Percentiles rank a stretch among this genome's conserved stretches.
Conservation (phyloP, 2,888 invertebrate species). For the Orthonychiurus folsomi region DNA sequence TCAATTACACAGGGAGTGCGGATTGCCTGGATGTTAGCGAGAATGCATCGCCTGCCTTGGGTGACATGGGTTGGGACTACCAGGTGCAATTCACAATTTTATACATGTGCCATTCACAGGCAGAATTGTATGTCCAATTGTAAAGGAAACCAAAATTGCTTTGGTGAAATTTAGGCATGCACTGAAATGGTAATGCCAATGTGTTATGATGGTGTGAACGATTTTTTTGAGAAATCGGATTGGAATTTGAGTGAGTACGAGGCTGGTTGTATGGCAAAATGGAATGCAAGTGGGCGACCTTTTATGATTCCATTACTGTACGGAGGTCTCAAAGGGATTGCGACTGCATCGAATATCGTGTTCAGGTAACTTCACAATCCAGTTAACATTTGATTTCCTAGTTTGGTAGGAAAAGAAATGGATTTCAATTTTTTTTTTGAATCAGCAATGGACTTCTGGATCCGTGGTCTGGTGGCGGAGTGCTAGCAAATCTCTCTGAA, state of each 20-base stretch:
- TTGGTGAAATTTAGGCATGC: too few species aligned
- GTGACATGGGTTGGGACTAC: slow-evolving; percentile 67
- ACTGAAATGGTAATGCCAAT: slow-evolving; percentile 97
- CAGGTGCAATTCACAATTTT: slow-evolving; percentile 52
- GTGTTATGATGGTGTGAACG: slow-evolving; percentile 64
- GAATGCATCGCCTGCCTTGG: slow-evolving; percentile 53
- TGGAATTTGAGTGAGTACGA: slow-evolving; percentile 66
- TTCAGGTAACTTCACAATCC: slow-evolving; percentile 45
- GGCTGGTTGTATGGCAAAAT: slow-evolving; percentile 60
- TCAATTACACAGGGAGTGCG: slow-evolving; percentile 67
- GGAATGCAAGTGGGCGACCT: slow-evolving; percentile 58
- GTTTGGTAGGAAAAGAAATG: not conserved
- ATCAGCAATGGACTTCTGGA: slow-evolving; percentile 75
- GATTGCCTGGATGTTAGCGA: slow-evolving; percentile 59
- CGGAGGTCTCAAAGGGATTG: slow-evolving; percentile 60
- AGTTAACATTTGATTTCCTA: too few species aligned
- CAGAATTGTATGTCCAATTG: slow-evolving; percentile 12
- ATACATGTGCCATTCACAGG: not conserved
- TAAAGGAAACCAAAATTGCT: too few species aligned
- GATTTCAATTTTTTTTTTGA: too few species aligned
- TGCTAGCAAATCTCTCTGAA: slow-evolving; percentile 57
- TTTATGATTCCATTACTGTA: slow-evolving; percentile 64
- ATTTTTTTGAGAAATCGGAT: slow-evolving; percentile 68
- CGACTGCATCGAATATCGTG: slow-evolving; percentile 52
- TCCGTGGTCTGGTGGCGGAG: slow-evolving; percentile 81